Base-by-base conservation (phyloP, 1,140 invertebrate genomes). In the Phymorhynchus buccinoides region DNA sequence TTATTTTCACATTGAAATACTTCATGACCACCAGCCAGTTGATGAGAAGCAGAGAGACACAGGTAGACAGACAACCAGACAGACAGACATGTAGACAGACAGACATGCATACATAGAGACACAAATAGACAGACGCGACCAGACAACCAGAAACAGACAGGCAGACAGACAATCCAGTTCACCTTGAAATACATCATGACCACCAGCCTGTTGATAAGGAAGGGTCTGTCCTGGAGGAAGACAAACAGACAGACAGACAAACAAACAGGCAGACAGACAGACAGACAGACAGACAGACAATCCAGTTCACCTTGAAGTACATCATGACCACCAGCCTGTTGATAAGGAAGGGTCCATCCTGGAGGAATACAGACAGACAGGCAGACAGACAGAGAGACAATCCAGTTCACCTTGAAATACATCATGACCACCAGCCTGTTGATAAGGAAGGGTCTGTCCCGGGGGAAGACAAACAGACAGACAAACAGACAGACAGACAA, bases 241-340 rank as follows among this genome's bases (percentile, higher is more conserved):
- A 22, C 16, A 27, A 62, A 62, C 56, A 62, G 7, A 62, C 6
- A 62, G 56, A 62, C 56, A 62, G 27, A 62, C 56, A 62, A 27
- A 62, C 7, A 3, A 62, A 62, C 18, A 62, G 18, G 27, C 16
- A 62, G 7, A 62, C 56, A 62, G 56, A 22, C 7, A 62, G 3
- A 62, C 56, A 62, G 7, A 62, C 7, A 7, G 18, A 22, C 56
- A 62, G 56, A 7, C 56, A 62, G 44, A 48, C 18, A 62, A 62
- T 62, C 16, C 3, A 75, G 32, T 14, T n/a, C 35, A 83, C 82
- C 62, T 84, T 37, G 48, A 48, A 84, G 6, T 75, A 30, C 6
- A 73, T 6, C 62, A 73, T n/a, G 62, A 48, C 71, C 41, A 78
- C 30, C 30, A 62, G 56, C 16, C 56, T 22, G 56, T 3, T 7